Conservation (phyloP, 1,140 invertebrate genomes). For the Dendroctonus valens region DNA sequence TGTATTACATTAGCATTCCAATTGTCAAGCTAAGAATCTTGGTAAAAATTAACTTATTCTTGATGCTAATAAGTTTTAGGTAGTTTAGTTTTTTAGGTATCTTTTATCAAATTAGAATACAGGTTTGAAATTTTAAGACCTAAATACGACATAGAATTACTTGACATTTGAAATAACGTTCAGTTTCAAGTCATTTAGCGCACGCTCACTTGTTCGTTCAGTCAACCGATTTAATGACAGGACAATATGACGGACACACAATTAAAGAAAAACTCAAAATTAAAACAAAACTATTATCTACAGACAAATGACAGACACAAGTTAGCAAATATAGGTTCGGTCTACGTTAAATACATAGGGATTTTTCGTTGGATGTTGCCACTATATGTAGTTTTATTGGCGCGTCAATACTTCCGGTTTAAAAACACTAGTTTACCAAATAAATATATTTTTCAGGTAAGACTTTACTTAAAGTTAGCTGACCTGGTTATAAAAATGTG, state of each 20-base stretch:
- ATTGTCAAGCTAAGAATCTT: slow-evolving; percentile 11
- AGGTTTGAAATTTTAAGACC: too few species aligned
- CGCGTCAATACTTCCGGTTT: too few species aligned
- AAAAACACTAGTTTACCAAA: too few species aligned
- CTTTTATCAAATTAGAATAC: too few species aligned
- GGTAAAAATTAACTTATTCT: not conserved
- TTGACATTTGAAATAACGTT: slow-evolving; percentile 30
- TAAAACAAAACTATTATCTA: slow-evolving; percentile 49
- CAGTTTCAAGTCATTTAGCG: slow-evolving; percentile 13
- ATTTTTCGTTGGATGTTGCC: not conserved
- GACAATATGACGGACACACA: slow-evolving; percentile 45
- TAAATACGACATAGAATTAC: too few species aligned
- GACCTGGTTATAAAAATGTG: too few species aligned
- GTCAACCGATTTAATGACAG: slow-evolving; percentile 42
- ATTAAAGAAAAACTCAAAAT: slow-evolving; percentile 35
- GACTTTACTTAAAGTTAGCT: too few species aligned
- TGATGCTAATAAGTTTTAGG: not conserved
- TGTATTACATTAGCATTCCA: slow-evolving; percentile 29
- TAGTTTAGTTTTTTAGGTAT: too few species aligned
- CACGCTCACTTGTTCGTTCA: slow-evolving; percentile 35
- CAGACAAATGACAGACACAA: slow-evolving; percentile 52
- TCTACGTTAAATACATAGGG: slow-evolving; percentile 26
- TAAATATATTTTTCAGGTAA: too few species aligned
- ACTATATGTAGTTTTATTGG: too few species aligned
- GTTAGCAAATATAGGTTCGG: slow-evolving; percentile 42